Base-by-base conservation (phyloP, 2,888 invertebrate species). In the Acleris sparsana region DNA sequence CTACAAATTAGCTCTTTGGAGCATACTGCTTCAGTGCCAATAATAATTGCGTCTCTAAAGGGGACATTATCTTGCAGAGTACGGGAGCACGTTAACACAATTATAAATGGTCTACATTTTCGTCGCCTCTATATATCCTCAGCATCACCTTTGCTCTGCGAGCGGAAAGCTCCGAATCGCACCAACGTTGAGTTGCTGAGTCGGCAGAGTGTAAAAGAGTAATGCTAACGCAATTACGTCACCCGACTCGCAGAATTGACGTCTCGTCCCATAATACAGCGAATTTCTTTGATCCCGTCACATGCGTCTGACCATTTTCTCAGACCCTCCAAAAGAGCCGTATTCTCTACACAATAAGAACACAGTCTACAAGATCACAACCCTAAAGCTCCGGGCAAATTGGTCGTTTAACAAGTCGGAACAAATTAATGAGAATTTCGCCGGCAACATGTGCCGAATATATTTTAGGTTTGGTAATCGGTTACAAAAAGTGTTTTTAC, bases 141-240 rank as follows among this genome's bases (percentile, higher is more conserved):
- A 44, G 33, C 44, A 60, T 59, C 48, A 48, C 53, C 39, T 33
- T 51, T 60, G 64, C 64, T 56, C 64, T 60, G 60, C 44, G 51
- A 55, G 60, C 51, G 18, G 53, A 60, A 63, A 48, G 39, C 20
- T 22, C 43, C 56, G 59, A 46, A 51, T 55, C 43, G 69, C 68
- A 56, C 67, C 58, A 56, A 53, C 55, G n/a, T 58, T 57, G 67
- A 68, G 57, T 55, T 63, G 51, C 60, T 57, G 67, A 68, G 57
- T 55, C 65, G 51, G 63, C 68, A 58, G 61, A 68, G 70, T 70
- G 71, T 71, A 67, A 71, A 71, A 72, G 70, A 69, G 70, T 75
- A 63, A 71, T 69, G 68, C 68, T 75, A 72, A 76, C 73, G 69
- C 68, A 74, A 74, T 76, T 75, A 73, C 71, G 55, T 71, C 65